Evolutionary conservation across 2,113 vertebrate genomes (phyloP).

Genomic region (Alosa alosa): DNA sequence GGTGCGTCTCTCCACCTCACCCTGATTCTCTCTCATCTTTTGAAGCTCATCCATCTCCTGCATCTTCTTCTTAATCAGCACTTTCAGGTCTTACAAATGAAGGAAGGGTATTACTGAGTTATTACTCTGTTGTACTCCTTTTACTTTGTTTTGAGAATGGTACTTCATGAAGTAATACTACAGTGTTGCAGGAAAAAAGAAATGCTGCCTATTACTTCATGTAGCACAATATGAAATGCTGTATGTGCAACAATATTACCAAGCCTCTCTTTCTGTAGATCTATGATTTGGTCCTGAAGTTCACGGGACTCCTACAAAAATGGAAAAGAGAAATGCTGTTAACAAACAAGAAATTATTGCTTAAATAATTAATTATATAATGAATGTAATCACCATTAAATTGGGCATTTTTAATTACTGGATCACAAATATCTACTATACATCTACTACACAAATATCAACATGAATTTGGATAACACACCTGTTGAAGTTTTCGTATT

Average conservation of each 20-base stretch:
- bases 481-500: conserved; percentile 62
- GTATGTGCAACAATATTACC: conserved; percentile 48
- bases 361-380: conserved; percentile 6
- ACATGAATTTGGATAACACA: conserved; percentile 32
- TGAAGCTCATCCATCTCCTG: conserved; percentile 52
- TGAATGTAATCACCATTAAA: background rate
- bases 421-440: too few relatives aligned
- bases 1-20: conserved; percentile 58
- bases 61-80: conserved; percentile 59
- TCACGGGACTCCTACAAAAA: conserved; percentile 61
- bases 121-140: background rate
- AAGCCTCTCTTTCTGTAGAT: conserved; percentile 68
- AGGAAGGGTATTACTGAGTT: background rate
- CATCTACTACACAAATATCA: background rate
- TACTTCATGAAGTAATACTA: background rate
- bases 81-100: conserved; percentile 54
- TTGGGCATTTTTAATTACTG: too few relatives aligned
- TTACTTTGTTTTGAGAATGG: background rate
- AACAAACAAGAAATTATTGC: background rate
- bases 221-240: background rate
- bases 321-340: conserved; percentile 13
- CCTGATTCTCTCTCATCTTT: conserved; percentile 32
- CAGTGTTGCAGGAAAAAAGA: background rate
- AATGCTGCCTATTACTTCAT: background rate
- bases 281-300: conserved; percentile 68